Base-by-base conservation (phyloP, 2,797 vertebrate genomes). In the Megalops cyprinoides region DNA sequence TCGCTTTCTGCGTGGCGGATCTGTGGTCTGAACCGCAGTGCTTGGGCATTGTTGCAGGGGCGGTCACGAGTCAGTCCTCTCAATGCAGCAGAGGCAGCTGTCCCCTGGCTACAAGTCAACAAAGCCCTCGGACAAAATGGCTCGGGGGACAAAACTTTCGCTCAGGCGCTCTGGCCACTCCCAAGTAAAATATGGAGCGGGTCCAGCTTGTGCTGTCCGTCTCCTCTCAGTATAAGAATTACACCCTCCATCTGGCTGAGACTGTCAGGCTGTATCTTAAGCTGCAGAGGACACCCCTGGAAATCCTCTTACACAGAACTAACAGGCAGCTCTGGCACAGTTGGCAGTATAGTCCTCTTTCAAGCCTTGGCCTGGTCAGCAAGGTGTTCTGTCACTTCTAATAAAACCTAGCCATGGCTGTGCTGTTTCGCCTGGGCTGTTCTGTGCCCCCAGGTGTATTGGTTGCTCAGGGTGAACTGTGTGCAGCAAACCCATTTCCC, bases 241-340 rank as follows among this genome's bases (percentile, higher is more conserved):
- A n/a, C 67, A n/a, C 18, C 39, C 67, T 44, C 67, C 44, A 37
- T 71, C 37, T 44, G 31, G 18, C 25, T 55, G 39, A 58, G 1
- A 23, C 53, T 34, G 37, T 25, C 78, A 37, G 14, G 8, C 67
- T 23, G 65, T 76, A 34, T 25, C 42, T 25, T 44, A 7, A 23
- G 67, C 37, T 28, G 31, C 39, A 14, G 71, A 49, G 39, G 65
- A 25, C 31, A 34, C 6, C 10, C 23, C 39, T 20, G 34, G 28
- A 28, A 58, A 58, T 20, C 1, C 67, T 53, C 51, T 56, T 39
- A 74, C 28, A 49, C 9, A 23, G 53, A 82, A 44, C 65, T 71
- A 39, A 42, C 9, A 51, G 51, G 69, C n/a, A 2, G 55, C 31
- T 18, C 58, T 81, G 74, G 48, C 80, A 76, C 14, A 18, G 39